phyloP scores from a whole-genome alignment of 2,888 invertebrate genomes.

The Asteroscopus sphinx region DNA sequence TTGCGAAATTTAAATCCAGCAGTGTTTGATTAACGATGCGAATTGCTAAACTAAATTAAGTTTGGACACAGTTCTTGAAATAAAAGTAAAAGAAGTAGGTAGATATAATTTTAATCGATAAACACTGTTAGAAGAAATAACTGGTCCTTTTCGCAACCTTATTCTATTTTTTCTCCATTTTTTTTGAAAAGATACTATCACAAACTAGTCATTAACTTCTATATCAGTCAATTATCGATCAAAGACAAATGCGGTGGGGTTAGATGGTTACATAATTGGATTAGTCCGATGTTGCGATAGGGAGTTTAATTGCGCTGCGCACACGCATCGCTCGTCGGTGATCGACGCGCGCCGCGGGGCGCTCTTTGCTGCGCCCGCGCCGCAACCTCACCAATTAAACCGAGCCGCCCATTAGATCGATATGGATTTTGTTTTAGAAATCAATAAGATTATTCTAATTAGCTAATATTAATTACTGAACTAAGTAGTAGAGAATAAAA shows the following conservation, averaged over 20 bases:
- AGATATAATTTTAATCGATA: conserved; percentile 4
- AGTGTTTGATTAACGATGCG: conserved; percentile 45
- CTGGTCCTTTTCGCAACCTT: background rate
- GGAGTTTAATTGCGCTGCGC: conserved; percentile 83
- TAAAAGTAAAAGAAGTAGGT: conserved; percentile 6
- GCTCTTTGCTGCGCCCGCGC: conserved; percentile 76
- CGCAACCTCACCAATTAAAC: conserved; percentile 71
- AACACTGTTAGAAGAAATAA: background rate
- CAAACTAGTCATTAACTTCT: conserved; percentile 62
- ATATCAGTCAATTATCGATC: conserved; percentile 76
- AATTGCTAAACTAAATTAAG: conserved; percentile 42
- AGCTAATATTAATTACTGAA: conserved; percentile 8
- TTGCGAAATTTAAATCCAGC: conserved; percentile 32
- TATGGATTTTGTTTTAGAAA: conserved; percentile 62
- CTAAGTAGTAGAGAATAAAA: background rate
- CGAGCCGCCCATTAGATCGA: conserved; percentile 58
- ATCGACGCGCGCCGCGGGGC: conserved; percentile 86
- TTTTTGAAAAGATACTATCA: conserved; percentile 5
- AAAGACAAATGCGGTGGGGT: conserved; percentile 73
- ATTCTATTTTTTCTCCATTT: too few species aligned
- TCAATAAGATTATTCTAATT: conserved; percentile 40
- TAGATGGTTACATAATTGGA: conserved; percentile 85
- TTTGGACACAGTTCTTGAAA: conserved; percentile 12
- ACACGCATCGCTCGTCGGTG: conserved; percentile 74
- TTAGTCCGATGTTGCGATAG: conserved; percentile 80